These are phyloP conservation scores for Alviniconcha marisindica DNA, from an alignment of 1,140 invertebrate genomes.

Conservation along the genomic window DNA sequence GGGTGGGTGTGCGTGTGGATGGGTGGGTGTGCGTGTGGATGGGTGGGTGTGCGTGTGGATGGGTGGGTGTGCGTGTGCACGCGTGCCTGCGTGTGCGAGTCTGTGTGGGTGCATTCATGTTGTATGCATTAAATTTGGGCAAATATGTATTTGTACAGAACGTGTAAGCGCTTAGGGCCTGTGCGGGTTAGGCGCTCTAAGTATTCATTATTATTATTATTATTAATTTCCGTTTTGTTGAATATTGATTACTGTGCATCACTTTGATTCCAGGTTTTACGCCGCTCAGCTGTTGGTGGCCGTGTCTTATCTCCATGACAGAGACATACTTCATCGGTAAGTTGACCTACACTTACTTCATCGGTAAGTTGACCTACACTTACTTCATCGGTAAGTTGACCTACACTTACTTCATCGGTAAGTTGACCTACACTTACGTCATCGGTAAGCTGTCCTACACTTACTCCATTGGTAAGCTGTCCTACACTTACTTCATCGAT, in stretches of 20 bases:
- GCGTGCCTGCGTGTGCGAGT: neutral
- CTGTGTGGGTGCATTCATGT: neutral
- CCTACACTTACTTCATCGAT: too few relatives aligned
- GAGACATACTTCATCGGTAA: conserved; percentile 21
- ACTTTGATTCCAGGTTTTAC: conserved; percentile 35
- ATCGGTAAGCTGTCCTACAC: too few relatives aligned
- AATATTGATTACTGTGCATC: neutral
- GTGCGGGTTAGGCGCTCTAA: too few relatives aligned
- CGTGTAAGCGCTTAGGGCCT: too few relatives aligned
- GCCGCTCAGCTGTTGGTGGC: conserved; percentile 27
- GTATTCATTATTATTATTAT: neutral
- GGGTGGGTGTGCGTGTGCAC: neutral
- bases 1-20: neutral
- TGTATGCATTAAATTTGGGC: too few relatives aligned
- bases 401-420: too few relatives aligned
- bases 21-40: neutral
- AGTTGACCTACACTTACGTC: too few relatives aligned
- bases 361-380: too few relatives aligned
- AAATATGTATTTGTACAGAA: too few relatives aligned
- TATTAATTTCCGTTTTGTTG: neutral
- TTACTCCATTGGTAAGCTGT: too few relatives aligned
- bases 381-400: too few relatives aligned
- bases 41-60: conserved; percentile 3
- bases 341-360: too few relatives aligned
- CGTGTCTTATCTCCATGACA: conserved; percentile 25